Evolutionary conservation across 2,888 invertebrate species (phyloP).

Genomic region (Agrochola circellaris): DNA sequence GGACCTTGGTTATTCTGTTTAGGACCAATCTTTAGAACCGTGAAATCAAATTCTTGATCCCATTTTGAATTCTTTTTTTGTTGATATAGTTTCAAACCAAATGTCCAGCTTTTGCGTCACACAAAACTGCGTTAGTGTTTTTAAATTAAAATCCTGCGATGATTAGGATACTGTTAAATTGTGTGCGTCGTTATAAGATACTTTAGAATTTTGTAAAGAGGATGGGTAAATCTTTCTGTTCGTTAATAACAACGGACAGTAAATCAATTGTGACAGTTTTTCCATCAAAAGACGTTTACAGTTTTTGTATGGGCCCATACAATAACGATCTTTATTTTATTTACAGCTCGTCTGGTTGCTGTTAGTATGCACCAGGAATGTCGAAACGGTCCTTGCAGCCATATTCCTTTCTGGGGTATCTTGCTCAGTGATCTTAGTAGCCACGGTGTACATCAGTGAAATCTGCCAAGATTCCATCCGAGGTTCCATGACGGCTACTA

Average conservation of each 20-base stretch:
- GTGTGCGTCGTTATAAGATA: not conserved
- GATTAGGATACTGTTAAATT: not conserved
- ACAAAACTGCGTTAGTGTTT: too few relatives aligned
- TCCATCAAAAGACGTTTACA: too few relatives aligned
- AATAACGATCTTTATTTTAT: not conserved
- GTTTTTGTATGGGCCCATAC: not conserved
- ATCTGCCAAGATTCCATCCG: slow-evolving; percentile 65
- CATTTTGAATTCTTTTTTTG: not conserved
- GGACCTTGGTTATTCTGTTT: not conserved
- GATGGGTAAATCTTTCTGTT: too few relatives aligned
- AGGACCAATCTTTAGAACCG: not conserved
- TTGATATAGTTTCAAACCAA: too few relatives aligned
- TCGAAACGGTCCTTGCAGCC: slow-evolving; percentile 51
- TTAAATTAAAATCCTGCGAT: too few relatives aligned
- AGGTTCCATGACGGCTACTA: slow-evolving; percentile 61
- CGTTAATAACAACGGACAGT: too few relatives aligned
- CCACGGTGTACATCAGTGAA: slow-evolving; percentile 62
- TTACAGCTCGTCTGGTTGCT: slow-evolving; percentile 59
- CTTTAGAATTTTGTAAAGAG: too few relatives aligned
- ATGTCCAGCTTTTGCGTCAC: too few relatives aligned
- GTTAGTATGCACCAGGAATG: slow-evolving; percentile 45
- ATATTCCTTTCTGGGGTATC: slow-evolving; percentile 61
- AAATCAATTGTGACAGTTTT: too few relatives aligned
- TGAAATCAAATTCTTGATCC: not conserved
- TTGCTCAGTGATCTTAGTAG: slow-evolving; percentile 53